Conservation (phyloP, 2,113 vertebrate genomes). For the Chroicocephalus ridibundus region DNA sequence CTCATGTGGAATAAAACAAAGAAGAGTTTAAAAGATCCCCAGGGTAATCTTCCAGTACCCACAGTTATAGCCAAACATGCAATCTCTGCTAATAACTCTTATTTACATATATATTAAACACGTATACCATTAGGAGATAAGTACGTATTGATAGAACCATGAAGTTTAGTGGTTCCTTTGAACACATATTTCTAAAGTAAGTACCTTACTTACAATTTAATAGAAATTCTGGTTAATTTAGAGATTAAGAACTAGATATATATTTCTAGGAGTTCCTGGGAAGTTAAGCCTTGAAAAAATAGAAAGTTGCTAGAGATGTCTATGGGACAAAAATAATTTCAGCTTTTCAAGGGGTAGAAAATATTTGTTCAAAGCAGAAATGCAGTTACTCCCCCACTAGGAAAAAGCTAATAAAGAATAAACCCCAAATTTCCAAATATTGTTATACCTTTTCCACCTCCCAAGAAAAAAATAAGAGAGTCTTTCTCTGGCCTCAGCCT, state of each 20-base stretch:
- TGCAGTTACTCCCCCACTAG: not conserved
- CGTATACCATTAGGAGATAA: slow-evolving; percentile 43
- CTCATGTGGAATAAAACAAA: slow-evolving; percentile 46
- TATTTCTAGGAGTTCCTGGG: not conserved
- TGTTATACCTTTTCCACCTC: not conserved
- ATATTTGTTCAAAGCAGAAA: not conserved
- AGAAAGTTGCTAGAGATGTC: not conserved
- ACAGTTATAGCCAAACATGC: slow-evolving; percentile 32
- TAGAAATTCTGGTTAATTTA: slow-evolving; percentile 33
- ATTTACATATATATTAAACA: slow-evolving; percentile 61
- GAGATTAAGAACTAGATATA: not conserved
- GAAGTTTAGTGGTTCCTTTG: slow-evolving; percentile 41
- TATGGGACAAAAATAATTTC: not conserved
- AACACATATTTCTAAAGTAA: slow-evolving; percentile 42
- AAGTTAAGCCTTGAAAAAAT: not conserved
- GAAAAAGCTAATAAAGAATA: not conserved
- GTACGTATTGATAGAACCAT: slow-evolving; percentile 31
- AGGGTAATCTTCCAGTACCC: slow-evolving; percentile 22
- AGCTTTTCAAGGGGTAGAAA: not conserved
- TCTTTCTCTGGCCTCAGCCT: not conserved
- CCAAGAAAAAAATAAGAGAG: not conserved
- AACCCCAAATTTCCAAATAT: not conserved
- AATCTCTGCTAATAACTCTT: slow-evolving; percentile 59
- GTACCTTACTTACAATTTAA: slow-evolving; percentile 5
- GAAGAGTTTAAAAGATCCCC: slow-evolving; percentile 23